Evolutionary conservation across 2,888 invertebrate species (phyloP).

Genomic region (Smittia sp.): DNA sequence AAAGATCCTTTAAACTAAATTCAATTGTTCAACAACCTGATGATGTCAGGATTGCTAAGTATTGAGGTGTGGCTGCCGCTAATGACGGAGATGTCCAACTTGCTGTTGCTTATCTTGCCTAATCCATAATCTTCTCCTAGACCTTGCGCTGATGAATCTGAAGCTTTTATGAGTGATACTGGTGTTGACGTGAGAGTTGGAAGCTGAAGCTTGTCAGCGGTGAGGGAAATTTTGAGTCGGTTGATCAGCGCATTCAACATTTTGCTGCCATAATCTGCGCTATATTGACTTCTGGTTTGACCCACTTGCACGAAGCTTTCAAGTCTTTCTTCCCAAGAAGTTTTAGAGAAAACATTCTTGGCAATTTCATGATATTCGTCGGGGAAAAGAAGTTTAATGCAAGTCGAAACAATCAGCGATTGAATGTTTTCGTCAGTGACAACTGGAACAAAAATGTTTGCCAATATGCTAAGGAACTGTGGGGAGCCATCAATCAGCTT

Average conservation of each 20-base stretch:
- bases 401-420: not conserved
- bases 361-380: not conserved
- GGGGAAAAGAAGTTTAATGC: slow-evolving; percentile 7
- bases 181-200: slow-evolving; percentile 56
- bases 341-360: not conserved
- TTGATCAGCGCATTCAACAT: slow-evolving; percentile 11
- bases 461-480: slow-evolving; percentile 60
- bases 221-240: slow-evolving; percentile 6
- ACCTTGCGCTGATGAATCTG: slow-evolving; percentile 57
- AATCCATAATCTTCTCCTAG: slow-evolving; percentile 66
- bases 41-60: not conserved
- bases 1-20: not conserved
- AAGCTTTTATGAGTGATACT: slow-evolving; percentile 63
- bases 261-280: slow-evolving; percentile 13
- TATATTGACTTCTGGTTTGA: not conserved
- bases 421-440: slow-evolving; percentile 49
- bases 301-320: slow-evolving; percentile 11
- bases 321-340: not conserved
- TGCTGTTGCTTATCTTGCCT: slow-evolving; percentile 54
- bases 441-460: slow-evolving; percentile 47
- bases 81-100: not conserved
- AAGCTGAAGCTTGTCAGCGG: not conserved
- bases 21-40: not conserved
- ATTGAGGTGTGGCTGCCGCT: slow-evolving; percentile 9
- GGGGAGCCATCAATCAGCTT: slow-evolving; percentile 81